A percentile compares a stretch with the other conserved stretches of the same genome.
Evolutionary conservation across 2,797 vertebrate genomes (phyloP).

Genomic region (Oceanodroma leucorhoa): DNA sequence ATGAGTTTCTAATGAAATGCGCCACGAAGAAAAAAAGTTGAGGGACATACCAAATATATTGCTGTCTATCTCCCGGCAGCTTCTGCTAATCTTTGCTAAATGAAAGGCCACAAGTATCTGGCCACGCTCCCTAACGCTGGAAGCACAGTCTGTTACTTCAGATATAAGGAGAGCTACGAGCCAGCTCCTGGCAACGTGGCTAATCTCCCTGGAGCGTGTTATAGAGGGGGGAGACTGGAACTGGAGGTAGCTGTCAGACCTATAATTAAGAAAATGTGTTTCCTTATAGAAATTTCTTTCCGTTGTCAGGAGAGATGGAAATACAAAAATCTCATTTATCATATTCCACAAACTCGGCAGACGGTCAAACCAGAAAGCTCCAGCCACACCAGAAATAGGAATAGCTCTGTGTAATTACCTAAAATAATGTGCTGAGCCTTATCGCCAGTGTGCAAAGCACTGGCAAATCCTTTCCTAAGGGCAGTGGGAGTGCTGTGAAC

Average conservation of each 20-base stretch:
- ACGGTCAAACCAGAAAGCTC: neutral
- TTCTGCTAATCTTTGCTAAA: conserved; percentile 20
- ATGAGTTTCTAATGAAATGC: neutral
- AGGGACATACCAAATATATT: neutral
- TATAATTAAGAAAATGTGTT: conserved; percentile 32
- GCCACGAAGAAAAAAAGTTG: neutral
- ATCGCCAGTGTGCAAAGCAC: fast-evolving
- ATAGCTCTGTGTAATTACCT: neutral
- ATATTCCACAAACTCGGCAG: neutral
- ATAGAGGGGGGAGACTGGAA: neutral
- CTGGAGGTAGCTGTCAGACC: conserved; percentile 31
- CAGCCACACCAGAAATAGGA: neutral
- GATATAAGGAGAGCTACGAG: conserved; percentile 6
- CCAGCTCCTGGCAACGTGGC: neutral
- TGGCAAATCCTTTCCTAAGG: neutral
- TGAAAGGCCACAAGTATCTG: neutral
- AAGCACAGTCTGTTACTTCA: conserved; percentile 31
- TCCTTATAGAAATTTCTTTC: conserved; percentile 6
- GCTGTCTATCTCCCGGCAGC: neutral
- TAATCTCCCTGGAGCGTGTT: neutral
- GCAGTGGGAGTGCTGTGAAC: neutral
- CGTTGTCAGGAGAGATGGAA: neutral
- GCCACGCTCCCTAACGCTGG: neutral
- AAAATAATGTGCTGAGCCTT: neutral
- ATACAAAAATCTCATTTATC: conserved; percentile 42